These are phyloP conservation scores for Axea sp. DNA, from an alignment of 2,888 invertebrate genomes.

Conservation along the genomic window DNA sequence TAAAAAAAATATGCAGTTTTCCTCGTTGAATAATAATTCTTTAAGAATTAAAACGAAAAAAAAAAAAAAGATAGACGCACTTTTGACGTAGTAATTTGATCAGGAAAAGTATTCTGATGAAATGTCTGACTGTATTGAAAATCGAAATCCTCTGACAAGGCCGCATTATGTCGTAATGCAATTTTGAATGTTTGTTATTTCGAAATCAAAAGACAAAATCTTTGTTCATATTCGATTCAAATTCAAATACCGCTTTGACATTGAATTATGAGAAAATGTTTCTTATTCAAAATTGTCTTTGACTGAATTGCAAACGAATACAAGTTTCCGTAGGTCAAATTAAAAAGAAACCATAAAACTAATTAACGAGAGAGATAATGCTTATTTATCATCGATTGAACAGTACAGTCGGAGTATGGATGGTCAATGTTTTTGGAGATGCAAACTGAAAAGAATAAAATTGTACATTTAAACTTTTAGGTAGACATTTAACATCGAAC, in stretches of 20 bases:
- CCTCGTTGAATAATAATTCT: neutral
- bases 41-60: neutral
- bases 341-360: constrained; percentile 46
- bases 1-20: neutral
- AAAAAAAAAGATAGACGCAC: neutral
- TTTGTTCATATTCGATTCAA: too few species aligned
- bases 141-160: neutral
- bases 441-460: too few species aligned
- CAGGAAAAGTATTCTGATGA: neutral
- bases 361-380: constrained; percentile 30
- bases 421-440: too few species aligned
- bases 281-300: constrained; percentile 4
- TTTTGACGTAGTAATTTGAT: neutral
- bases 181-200: neutral
- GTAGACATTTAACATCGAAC: too few species aligned
- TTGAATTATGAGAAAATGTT: too few species aligned
- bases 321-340: constrained; percentile 19
- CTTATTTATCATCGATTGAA: constrained; percentile 15
- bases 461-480: too few species aligned
- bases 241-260: too few species aligned
- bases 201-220: neutral
- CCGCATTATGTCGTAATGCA: neutral
- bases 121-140: constrained; percentile 1
- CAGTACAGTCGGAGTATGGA: too few species aligned
- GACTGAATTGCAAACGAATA: constrained; percentile 17